Percentiles rank a stretch among this genome's conserved stretches.
These are phyloP conservation scores for Sinocyclocheilus grahami DNA, from an alignment of 2,113 vertebrate species.

Conservation along the genomic window DNA sequence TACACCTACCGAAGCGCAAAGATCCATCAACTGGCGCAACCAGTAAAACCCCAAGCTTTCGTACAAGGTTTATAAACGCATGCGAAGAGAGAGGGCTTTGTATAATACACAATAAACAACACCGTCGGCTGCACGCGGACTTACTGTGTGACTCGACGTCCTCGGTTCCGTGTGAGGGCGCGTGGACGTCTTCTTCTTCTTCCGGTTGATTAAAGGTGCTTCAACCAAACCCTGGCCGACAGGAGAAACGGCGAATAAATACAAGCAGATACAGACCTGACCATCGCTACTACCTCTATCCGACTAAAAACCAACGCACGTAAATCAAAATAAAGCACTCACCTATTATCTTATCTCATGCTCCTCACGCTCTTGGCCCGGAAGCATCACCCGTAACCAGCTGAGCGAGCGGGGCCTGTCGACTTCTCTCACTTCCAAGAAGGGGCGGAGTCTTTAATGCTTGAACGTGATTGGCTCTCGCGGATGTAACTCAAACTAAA, in stretches of 20 bases:
- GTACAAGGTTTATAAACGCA: neutral
- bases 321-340: neutral
- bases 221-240: neutral
- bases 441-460: neutral
- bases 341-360: neutral
- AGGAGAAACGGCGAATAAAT: neutral
- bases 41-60: neutral
- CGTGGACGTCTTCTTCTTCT: conserved; percentile 46
- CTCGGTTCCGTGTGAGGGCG: conserved; percentile 43
- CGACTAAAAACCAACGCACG: neutral
- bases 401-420: neutral
- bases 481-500: conserved; percentile 21
- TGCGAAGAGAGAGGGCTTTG: neutral
- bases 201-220: conserved; percentile 48
- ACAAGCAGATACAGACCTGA: neutral
- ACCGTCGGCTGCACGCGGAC: conserved; percentile 15
- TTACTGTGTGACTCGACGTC: conserved; percentile 46
- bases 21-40: neutral
- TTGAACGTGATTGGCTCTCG: conserved; percentile 15
- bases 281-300: no score
- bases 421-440: neutral
- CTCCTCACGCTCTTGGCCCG: neutral
- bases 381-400: conserved; percentile 26
- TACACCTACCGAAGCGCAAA: neutral
- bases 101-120: neutral